A percentile compares a stretch with the other conserved stretches of the same genome.
Conservation (phyloP, 2,888 invertebrate species). For the Gnatocerus cornutus region DNA sequence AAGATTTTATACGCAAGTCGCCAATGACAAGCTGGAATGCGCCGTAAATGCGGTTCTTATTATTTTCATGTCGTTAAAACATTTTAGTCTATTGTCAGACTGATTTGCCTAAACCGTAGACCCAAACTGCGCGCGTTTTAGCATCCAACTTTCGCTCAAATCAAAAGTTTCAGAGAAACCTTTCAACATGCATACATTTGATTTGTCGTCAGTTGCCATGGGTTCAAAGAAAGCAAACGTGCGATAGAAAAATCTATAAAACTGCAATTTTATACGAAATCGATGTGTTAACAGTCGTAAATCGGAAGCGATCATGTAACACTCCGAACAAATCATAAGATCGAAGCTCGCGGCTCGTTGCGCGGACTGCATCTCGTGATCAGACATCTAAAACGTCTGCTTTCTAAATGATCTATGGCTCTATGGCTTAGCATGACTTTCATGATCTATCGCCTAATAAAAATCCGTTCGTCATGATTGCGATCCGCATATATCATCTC, state of each 20-base stretch:
- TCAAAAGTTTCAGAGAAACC: too few relatives aligned
- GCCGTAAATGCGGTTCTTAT: conserved; percentile 62
- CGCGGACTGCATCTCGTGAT: conserved; percentile 39
- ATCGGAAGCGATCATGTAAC: conserved; percentile 39
- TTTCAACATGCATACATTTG: background rate
- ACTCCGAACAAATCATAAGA: conserved; percentile 34
- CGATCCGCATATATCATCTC: conserved; percentile 28
- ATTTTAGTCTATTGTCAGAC: conserved; percentile 60
- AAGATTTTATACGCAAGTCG: conserved; percentile 59
- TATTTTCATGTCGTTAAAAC: conserved; percentile 64
- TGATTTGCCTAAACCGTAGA: conserved; percentile 18
- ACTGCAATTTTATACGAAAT: conserved; percentile 45
- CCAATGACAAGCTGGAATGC: conserved; percentile 60
- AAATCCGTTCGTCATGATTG: conserved; percentile 37
- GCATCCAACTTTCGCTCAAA: too few relatives aligned
- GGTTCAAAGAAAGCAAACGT: conserved; percentile 18
- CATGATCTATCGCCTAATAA: conserved; percentile 44
- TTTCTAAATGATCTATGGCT: conserved; percentile 43
- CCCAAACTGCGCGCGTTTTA: too few relatives aligned
- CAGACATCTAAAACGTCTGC: conserved; percentile 42
- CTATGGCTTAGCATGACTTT: conserved; percentile 39
- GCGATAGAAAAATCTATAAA: conserved; percentile 29
- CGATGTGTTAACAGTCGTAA: conserved; percentile 47
- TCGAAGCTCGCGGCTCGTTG: conserved; percentile 26
- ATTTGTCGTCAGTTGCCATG: background rate